Conservation (phyloP, 2,797 vertebrate genomes). For the Rhodeus uyekii region DNA sequence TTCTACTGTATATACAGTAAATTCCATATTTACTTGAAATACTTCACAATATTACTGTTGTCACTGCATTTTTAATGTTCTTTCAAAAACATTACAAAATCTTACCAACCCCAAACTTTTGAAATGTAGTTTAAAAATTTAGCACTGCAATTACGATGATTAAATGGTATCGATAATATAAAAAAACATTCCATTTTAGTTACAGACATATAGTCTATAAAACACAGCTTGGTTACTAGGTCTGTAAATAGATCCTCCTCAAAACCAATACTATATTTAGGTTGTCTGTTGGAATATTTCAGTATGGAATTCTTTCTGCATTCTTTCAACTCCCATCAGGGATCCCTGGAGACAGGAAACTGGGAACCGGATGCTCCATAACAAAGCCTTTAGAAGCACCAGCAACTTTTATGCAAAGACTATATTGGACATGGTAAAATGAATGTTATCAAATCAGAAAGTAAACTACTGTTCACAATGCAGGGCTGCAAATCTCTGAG, state of each 20-base stretch:
- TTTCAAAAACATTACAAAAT: too few relatives aligned
- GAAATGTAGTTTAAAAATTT: neutral
- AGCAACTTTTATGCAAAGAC: neutral
- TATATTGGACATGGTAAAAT: neutral
- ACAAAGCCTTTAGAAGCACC: neutral
- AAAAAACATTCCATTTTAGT: neutral
- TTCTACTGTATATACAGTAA: too few relatives aligned
- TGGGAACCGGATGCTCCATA: constrained; percentile 46
- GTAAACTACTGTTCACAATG: neutral
- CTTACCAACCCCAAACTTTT: neutral
- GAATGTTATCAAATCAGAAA: neutral
- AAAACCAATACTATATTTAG: constrained; percentile 34
- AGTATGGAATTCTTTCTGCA: constrained; percentile 27
- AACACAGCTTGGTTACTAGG: neutral
- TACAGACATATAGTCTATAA: neutral
- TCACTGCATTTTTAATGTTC: neutral
- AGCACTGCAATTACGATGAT: neutral
- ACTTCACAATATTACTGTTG: neutral
- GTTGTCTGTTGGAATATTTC: constrained; percentile 20
- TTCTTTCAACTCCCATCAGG: constrained; percentile 10
- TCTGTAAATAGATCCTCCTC: constrained; percentile 10
- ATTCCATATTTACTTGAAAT: neutral
- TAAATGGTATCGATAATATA: neutral
- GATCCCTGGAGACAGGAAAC: constrained; percentile 46
- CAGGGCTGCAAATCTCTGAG: neutral